phyloP scores from a whole-genome alignment of 30 jellyfish, hydroid and myxozoan species.

The Aurelia aurita complex sp. Pacific region DNA sequence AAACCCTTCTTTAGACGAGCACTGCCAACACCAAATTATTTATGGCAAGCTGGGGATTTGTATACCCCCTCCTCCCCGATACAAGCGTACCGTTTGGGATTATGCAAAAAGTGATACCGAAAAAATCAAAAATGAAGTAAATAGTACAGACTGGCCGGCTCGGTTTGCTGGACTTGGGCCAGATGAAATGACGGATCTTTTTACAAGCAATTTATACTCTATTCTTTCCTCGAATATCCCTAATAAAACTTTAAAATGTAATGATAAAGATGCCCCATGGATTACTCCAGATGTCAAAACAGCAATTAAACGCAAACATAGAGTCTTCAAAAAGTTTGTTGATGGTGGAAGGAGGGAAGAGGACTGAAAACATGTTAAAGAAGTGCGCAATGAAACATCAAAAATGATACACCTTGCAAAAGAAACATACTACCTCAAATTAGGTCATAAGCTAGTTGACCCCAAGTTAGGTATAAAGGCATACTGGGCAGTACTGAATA shows the following conservation, averaged over 20 bases:
- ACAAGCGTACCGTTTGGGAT: constrained; percentile 35
- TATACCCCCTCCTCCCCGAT: constrained; percentile 25
- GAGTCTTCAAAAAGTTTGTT: constrained; percentile 11
- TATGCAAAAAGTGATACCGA: background rate
- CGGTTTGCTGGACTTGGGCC: constrained; percentile 25
- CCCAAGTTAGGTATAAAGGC: constrained; percentile 25
- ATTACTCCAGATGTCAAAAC: constrained; percentile 25
- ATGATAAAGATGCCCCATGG: constrained; percentile 47
- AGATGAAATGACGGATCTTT: constrained; percentile 34
- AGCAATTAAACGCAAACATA: constrained; percentile 44
- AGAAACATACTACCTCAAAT: background rate
- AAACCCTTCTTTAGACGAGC: constrained; percentile 17
- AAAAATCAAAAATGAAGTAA: constrained; percentile 7
- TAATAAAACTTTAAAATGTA: constrained; percentile 10
- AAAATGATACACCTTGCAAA: constrained; percentile 9
- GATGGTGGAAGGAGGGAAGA: constrained; percentile 22
- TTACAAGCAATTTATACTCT: constrained; percentile 2
- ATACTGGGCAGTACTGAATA: constrained; percentile 26
- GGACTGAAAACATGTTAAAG: constrained; percentile 35
- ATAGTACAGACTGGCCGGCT: constrained; percentile 2
- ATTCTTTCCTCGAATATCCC: constrained; percentile 17
- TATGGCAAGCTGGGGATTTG: constrained; percentile 27
- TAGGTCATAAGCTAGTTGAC: constrained; percentile 27
- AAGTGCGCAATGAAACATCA: constrained; percentile 23
- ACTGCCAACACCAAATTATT: constrained; percentile 20